Evolutionary conservation across 1,140 invertebrate species (phyloP), one percentile per base, ranked within the genome.

Genomic region (Trachymyrmex septentrionalis): DNA sequence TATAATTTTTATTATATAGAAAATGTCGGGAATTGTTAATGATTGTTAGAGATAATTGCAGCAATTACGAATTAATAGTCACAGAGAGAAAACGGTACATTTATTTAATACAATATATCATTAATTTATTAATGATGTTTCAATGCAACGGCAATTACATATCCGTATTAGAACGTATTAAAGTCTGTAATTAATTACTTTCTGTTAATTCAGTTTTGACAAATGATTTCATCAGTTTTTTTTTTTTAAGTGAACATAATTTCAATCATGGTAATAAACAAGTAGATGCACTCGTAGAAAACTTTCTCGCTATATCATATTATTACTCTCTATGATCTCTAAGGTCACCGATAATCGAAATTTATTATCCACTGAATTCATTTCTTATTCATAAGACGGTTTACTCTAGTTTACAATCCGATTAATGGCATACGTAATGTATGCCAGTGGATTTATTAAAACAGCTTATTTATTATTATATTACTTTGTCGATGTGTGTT

Each of bases 341-440:
- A 38, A 21, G 63, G 67, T 44, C 9, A 14, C 7, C 53, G 66
- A 38, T 66, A 57, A 81, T 16, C 53, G 19, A 69, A 69, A 50
- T 81, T 67, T 81, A 59, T 71, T 21, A 57, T 55, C 16, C 78
- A 38, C 12, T 21, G 30, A 81, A 71, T 59, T 59, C 16, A 81
- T 81, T 57, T 57, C 21, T 71, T 81, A 81, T 81, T 81, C 50
- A 69, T 81, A 48, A 81, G 50, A 16, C 21, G 50, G 21, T 57
- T 38, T 44, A 44, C 12, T 71, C 59, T 69, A 67, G 2, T n/a
- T 44, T 4, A n/a, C 30, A n/a, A 71, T 67, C 21, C 34, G 50
- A 55, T 71, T 69, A n/a, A n/a, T n/a, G n/a, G n/a, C n/a, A n/a
- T n/a, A 57, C 21, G 34, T 57, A 81, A 81, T 14, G 16, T 57